Evolutionary conservation across 2,888 invertebrate species (phyloP).

Genomic region (Hypomecis atomaria): DNA sequence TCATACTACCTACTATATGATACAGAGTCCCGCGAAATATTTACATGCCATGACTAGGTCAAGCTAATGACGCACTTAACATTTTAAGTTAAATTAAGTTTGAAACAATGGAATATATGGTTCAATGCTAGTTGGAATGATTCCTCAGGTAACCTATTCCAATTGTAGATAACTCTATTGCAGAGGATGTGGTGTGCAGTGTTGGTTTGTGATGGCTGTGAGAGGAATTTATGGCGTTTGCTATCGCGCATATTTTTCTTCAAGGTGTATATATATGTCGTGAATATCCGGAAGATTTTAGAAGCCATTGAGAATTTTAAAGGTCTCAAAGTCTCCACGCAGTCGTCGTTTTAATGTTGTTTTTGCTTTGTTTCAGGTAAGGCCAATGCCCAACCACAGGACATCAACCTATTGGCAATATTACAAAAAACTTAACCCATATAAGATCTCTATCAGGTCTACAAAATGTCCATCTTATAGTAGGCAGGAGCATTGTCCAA

Average conservation of each 20-base stretch:
- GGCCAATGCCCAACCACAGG: conserved; percentile 3
- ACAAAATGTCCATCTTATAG: conserved; percentile 31
- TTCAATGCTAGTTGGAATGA: not conserved
- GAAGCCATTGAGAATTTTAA: too few relatives aligned
- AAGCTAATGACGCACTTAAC: not conserved
- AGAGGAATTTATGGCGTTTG: too few relatives aligned
- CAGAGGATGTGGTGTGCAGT: too few relatives aligned
- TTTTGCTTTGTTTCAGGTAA: conserved; percentile 29
- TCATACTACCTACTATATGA: too few relatives aligned
- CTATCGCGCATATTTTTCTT: too few relatives aligned
- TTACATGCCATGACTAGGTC: too few relatives aligned
- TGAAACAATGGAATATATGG: not conserved
- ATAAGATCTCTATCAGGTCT: conserved; percentile 18
- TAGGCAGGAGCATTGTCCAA: conserved; percentile 24
- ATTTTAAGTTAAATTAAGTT: not conserved
- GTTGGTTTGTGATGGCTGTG: too few relatives aligned
- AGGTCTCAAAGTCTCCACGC: not conserved
- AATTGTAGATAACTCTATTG: too few relatives aligned
- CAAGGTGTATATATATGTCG: too few relatives aligned
- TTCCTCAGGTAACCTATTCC: too few relatives aligned
- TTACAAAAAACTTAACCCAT: conserved; percentile 20
- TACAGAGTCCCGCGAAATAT: too few relatives aligned
- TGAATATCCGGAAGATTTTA: too few relatives aligned
- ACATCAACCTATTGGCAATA: conserved; percentile 15
- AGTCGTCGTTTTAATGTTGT: conserved; percentile 43